Percentiles rank a stretch among this genome's conserved stretches.
phyloP scores from a whole-genome alignment of 1,140 invertebrate genomes.

The Bombus superbus region DNA sequence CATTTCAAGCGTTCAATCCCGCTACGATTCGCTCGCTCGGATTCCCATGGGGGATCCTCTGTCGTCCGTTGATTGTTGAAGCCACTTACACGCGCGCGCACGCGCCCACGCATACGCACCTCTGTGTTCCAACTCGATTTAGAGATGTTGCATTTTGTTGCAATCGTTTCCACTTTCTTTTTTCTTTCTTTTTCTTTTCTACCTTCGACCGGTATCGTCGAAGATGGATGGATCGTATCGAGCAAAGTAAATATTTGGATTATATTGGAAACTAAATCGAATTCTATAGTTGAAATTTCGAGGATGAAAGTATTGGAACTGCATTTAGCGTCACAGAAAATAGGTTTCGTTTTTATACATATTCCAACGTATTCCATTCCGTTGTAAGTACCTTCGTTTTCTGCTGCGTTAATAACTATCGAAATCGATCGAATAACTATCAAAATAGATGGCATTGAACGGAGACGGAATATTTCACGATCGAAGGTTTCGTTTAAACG shows the following conservation, averaged over 20 bases:
- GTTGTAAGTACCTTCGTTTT: not conserved
- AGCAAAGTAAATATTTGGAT: not conserved
- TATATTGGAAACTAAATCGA: not conserved
- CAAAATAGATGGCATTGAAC: no score
- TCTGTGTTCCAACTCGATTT: not conserved
- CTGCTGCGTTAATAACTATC: no score
- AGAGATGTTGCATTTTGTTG: not conserved
- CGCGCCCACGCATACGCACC: not conserved
- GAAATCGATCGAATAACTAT: no score
- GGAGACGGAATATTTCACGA: not conserved
- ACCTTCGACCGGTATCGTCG: no score
- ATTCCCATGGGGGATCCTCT: conserved; percentile 70
- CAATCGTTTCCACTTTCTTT: not conserved
- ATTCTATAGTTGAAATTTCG: not conserved
- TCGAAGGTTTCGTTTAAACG: not conserved
- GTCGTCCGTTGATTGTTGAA: conserved; percentile 69
- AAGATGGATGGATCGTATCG: not conserved
- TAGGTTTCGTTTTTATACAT: no score
- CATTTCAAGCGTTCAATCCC: conserved; percentile 81
- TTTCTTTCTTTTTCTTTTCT: not conserved
- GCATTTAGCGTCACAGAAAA: not conserved
- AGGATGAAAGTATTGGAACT: not conserved
- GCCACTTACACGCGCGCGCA: conserved; percentile 28
- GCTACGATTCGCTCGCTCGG: conserved; percentile 77
- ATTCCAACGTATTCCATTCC: not conserved